Conservation (phyloP, 2,888 invertebrate species). For the Barypeithes pellucidus region DNA sequence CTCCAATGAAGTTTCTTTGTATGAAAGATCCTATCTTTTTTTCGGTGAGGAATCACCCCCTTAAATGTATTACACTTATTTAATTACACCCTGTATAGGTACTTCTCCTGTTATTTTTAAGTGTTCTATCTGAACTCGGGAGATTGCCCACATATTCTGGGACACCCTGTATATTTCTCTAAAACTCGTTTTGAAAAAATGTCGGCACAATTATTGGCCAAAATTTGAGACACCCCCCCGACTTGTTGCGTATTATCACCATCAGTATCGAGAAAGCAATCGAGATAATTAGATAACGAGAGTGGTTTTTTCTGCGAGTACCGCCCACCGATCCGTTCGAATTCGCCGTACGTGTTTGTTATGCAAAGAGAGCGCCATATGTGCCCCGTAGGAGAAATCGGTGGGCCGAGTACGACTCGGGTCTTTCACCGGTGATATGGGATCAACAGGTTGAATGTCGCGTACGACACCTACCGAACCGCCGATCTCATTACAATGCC, state of each 20-base stretch:
- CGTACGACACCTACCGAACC: constrained; percentile 59
- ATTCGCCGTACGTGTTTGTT: constrained; percentile 44
- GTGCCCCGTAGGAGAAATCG: constrained; percentile 56
- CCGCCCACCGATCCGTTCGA: constrained; percentile 31
- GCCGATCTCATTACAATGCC: constrained; percentile 59
- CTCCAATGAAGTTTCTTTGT: no score
- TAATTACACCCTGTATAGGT: no score
- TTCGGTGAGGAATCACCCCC: no score
- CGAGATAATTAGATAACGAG: constrained; percentile 16
- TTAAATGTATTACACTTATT: no score
- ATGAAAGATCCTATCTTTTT: no score
- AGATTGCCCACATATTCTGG: no score
- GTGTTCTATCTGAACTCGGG: no score
- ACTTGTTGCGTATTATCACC: not conserved
- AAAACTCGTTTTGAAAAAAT: no score
- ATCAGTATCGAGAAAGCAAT: constrained; percentile 16
- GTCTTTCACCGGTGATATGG: constrained; percentile 63
- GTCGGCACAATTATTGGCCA: no score
- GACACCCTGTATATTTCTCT: no score
- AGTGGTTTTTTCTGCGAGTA: constrained; percentile 21
- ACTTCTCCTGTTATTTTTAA: no score
- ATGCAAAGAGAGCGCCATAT: constrained; percentile 53
- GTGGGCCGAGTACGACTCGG: constrained; percentile 59
- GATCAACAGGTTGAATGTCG: constrained; percentile 64
- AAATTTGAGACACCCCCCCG: no score